Evolutionary conservation across 2,888 invertebrate genomes (phyloP), one percentile per base, ranked within the genome.

Genomic region (Luffia ferchaultella): DNA sequence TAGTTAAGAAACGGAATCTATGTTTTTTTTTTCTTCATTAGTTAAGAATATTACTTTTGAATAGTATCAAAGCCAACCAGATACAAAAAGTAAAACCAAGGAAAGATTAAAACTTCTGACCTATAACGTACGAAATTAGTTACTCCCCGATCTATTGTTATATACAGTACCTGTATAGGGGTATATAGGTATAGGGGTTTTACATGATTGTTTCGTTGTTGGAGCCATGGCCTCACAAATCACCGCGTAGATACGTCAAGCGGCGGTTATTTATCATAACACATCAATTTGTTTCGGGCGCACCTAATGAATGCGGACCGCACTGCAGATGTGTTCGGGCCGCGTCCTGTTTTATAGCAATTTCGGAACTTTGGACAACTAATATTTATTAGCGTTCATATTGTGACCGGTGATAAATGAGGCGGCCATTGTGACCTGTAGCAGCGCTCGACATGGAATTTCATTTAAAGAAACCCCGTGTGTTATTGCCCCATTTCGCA

Each of bases 351-450:
- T 51, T 52, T 44, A 46, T 50, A 20, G 45, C 5, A 46, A 49
- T 67, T 64, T 60, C 59, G 60, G 60, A 63, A 67, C 62, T 70
- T 67, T 61, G 68, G 70, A 70, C 75, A 70, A 67, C 58, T 65
- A 60, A 73, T 75, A 76, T 78, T 76, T 78, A 75, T 74, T 70
- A 71, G 66, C 60, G 62, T 64, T 59, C 68, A 67, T 70, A 76
- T 73, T 74, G 73, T 73, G 63, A 63, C 60, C 57, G 42, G 65
- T 78, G 76, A 79, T 73, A 72, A 71, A 82, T 74, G 73, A 50
- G 48, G 19, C 42, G 55, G 58, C 58, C 20, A 49, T 49, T 49
- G 42, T 49, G 42, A 47, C 41, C 40, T 19, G 43, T 19, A 49
- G 49, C 42, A 20, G 40, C 18, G 43, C 70, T 73, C 75, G 70